Percentiles rank a stretch among this genome's conserved stretches.
Evolutionary conservation across 1,140 invertebrate species (phyloP).

Genomic region (Araneus ventricosus): DNA sequence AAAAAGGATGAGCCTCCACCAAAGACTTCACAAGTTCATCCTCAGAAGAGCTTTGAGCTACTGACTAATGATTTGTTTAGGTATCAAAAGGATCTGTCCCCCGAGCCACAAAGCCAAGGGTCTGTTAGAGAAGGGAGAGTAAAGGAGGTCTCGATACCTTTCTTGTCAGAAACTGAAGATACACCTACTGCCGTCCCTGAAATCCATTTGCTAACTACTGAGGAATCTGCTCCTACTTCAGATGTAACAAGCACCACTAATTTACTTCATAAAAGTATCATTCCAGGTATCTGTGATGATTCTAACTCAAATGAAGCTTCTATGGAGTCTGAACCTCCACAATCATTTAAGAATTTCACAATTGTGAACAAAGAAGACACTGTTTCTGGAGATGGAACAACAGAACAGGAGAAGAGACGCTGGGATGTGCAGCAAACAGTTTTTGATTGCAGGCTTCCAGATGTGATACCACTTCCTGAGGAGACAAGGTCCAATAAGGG

Average conservation of each 20-base stretch:
- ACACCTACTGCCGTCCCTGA: not conserved
- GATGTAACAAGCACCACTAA: not conserved
- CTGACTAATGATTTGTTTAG: not conserved
- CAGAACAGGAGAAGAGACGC: not conserved
- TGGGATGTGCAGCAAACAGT: constrained; percentile 38
- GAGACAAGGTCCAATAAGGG: not conserved
- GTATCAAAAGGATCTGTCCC: not conserved
- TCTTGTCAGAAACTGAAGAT: not conserved
- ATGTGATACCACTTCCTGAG: constrained; percentile 21
- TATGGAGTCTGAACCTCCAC: not conserved
- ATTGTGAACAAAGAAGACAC: not conserved
- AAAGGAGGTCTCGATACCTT: not conserved
- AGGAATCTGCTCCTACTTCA: not conserved
- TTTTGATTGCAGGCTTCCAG: not conserved
- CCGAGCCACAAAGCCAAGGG: no score
- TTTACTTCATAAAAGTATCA: not conserved
- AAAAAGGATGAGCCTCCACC: not conserved
- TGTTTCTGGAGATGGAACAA: not conserved
- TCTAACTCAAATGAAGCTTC: not conserved
- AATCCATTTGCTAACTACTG: not conserved
- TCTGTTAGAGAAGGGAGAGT: no score
- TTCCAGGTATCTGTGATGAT: constrained; percentile 15
- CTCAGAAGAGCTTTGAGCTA: not conserved
- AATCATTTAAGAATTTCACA: not conserved
- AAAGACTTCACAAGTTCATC: not conserved